These are phyloP conservation scores for Pocillopora meandrina DNA, from an alignment of 92 coral and sea anemone species.

Conservation along the genomic window DNA sequence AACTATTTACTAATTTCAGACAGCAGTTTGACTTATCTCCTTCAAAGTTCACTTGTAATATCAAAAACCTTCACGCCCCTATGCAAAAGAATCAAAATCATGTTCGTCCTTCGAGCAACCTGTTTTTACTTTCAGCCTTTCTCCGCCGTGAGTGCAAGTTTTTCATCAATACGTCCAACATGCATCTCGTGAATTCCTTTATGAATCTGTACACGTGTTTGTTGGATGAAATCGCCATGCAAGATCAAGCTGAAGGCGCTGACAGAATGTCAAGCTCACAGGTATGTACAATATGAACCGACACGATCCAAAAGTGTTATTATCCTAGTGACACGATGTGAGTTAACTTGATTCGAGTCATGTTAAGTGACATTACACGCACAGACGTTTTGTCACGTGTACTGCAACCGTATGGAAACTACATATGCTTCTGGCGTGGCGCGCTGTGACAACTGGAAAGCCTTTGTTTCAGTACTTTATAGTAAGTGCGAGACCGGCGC, in stretches of 20 bases:
- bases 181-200: slow-evolving; percentile 87
- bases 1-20: too few species aligned
- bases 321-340: neutral
- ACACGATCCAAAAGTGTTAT: neutral
- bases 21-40: too few species aligned
- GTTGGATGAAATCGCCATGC: slow-evolving; percentile 93
- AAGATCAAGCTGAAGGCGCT: slow-evolving; percentile 96
- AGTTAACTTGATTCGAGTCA: neutral
- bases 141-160: slow-evolving; percentile 97
- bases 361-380: neutral
- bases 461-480: too few species aligned
- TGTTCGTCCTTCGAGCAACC: neutral
- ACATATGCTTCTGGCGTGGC: too few species aligned
- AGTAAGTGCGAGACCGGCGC: too few species aligned
- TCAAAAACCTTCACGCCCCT: too few species aligned
- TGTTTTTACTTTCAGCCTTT: slow-evolving; percentile 60
- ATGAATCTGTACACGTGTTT: slow-evolving; percentile 91
- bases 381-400: neutral
- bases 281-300: slow-evolving; percentile 52
- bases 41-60: too few species aligned
- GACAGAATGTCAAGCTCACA: slow-evolving; percentile 90
- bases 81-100: too few species aligned
- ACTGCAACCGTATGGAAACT: too few species aligned
- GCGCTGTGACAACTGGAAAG: too few species aligned
- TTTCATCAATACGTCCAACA: slow-evolving; percentile 87